Percentiles rank a stretch among this genome's conserved stretches.
Evolutionary conservation across 2,888 invertebrate species (phyloP).

Genomic region (Homarus gammarus): DNA sequence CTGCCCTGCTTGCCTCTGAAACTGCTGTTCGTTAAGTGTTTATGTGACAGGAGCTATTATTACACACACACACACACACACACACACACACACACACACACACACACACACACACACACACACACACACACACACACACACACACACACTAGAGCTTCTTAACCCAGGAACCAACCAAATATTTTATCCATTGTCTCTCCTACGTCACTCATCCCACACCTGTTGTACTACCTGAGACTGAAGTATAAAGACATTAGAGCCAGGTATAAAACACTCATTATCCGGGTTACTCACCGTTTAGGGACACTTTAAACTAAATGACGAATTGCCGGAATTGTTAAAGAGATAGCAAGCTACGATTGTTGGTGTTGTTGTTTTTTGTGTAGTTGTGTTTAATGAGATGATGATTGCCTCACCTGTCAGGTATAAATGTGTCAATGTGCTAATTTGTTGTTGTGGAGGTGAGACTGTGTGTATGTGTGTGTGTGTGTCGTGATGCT

Average conservation of each 20-base stretch:
- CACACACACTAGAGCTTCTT: neutral
- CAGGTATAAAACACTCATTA: too few relatives aligned
- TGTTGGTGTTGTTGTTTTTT: neutral
- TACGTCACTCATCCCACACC: neutral
- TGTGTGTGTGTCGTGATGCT: too few relatives aligned
- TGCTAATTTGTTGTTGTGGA: too few relatives aligned
- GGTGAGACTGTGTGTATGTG: too few relatives aligned
- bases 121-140: constrained; percentile 28
- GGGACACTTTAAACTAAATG: neutral
- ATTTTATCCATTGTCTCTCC: neutral
- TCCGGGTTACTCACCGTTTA: neutral
- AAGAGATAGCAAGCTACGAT: neutral
- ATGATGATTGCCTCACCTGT: neutral
- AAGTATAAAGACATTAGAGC: too few relatives aligned
- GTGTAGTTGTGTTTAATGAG: neutral
- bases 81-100: constrained; percentile 8
- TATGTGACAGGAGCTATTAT: too few relatives aligned
- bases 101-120: too few relatives aligned
- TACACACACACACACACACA: constrained; percentile 13
- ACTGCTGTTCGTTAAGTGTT: too few relatives aligned
- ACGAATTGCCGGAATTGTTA: neutral
- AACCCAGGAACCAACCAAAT: neutral
- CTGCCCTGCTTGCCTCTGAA: too few relatives aligned
- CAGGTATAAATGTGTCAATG: neutral
- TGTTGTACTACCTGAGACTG: too few relatives aligned